A percentile compares a stretch with the other conserved stretches of the same genome.
These are phyloP conservation scores for Dexiosoma caninum DNA, from an alignment of 2,888 invertebrate species.

Conservation along the genomic window DNA sequence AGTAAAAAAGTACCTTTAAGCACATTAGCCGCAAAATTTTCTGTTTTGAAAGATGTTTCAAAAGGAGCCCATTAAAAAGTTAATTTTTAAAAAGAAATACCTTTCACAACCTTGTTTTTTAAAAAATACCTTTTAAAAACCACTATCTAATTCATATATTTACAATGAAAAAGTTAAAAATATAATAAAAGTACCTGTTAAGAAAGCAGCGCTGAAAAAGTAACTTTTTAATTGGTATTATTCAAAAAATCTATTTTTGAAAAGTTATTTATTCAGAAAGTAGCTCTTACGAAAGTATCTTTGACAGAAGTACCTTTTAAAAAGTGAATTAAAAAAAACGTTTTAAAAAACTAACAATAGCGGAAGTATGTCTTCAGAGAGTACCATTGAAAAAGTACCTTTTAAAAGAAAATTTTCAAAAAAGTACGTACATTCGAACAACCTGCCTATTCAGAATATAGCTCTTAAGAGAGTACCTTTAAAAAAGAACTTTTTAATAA, in stretches of 20 bases:
- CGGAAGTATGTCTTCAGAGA: neutral
- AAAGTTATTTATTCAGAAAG: neutral
- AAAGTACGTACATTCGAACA: neutral
- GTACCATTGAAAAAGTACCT: neutral
- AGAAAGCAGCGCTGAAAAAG: too few species aligned
- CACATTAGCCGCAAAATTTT: too few species aligned
- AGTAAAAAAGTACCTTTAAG: neutral
- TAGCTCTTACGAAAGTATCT: neutral
- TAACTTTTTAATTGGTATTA: too few species aligned
- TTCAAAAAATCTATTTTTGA: neutral
- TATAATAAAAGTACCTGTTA: too few species aligned
- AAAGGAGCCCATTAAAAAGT: neutral
- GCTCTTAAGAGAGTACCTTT: neutral
- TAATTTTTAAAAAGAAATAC: neutral
- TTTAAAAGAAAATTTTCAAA: neutral
- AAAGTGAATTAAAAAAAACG: too few species aligned
- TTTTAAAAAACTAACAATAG: neutral
- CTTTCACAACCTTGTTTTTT: neutral
- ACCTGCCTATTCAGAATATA: neutral
- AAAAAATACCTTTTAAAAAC: neutral
- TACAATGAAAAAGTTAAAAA: too few species aligned
- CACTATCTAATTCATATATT: too few species aligned
- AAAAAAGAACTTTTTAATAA: neutral
- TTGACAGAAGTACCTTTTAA: neutral
- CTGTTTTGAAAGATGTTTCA: too few species aligned